These are phyloP conservation scores for Phalacrocorax aristotelis DNA, from an alignment of 2,113 vertebrate species.

Conservation along the genomic window DNA sequence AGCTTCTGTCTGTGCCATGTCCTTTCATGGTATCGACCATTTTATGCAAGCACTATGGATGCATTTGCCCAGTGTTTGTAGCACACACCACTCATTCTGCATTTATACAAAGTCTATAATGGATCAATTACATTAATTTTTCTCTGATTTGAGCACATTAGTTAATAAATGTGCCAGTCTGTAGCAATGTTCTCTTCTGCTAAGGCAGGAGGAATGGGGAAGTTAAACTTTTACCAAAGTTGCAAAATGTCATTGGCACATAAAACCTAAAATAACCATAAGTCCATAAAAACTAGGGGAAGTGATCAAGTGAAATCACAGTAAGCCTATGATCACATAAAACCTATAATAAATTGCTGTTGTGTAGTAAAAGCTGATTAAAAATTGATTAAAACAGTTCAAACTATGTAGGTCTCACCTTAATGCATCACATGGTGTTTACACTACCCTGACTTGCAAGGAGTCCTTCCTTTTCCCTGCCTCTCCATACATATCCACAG, in stretches of 20 bases:
- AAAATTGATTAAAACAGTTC: conserved; percentile 44
- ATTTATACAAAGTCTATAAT: background rate
- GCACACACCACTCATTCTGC: background rate
- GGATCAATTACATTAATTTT: background rate
- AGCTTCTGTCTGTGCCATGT: background rate
- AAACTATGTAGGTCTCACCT: background rate
- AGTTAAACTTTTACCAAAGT: background rate
- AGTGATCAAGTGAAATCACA: background rate
- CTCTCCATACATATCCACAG: background rate
- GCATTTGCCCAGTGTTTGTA: background rate
- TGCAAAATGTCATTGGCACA: background rate
- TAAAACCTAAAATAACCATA: conserved; percentile 11
- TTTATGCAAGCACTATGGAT: background rate
- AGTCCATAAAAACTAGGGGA: conserved; percentile 19
- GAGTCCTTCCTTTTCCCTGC: background rate
- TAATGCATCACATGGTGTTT: background rate
- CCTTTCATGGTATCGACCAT: background rate
- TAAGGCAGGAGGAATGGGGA: background rate
- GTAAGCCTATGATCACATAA: conserved; percentile 12
- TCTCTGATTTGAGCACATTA: background rate
- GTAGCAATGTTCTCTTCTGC: background rate
- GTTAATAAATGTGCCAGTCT: background rate
- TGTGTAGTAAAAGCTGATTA: conserved; percentile 36
- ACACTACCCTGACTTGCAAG: background rate
- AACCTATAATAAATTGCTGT: conserved; percentile 26